A percentile compares a stretch with the other conserved stretches of the same genome.
Conservation (phyloP, 1,140 invertebrate genomes). For the Hestina assimilis region DNA sequence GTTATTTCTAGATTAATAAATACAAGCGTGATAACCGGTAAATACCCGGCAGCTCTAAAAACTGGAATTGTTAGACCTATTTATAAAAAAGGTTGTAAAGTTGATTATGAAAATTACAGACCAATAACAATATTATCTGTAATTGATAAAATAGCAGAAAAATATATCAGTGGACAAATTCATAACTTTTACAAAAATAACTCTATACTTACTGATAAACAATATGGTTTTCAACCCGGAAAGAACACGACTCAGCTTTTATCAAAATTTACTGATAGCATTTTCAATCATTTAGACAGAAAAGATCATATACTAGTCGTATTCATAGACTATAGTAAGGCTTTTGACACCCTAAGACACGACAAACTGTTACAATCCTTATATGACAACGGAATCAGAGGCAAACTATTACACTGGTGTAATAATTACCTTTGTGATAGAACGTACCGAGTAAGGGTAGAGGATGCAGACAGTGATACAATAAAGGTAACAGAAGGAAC, state of each 20-base stretch:
- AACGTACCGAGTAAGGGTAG: neutral
- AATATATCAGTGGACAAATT: neutral
- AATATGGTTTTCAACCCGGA: no score
- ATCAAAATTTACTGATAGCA: neutral
- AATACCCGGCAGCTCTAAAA: conserved; percentile 19
- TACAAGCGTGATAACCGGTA: conserved; percentile 15
- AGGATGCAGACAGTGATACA: neutral
- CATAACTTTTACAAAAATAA: neutral
- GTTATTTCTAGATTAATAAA: conserved; percentile 24
- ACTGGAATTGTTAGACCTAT: neutral
- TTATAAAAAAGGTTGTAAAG: neutral
- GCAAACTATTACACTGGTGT: neutral
- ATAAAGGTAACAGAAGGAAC: conserved; percentile 3
- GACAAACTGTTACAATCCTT: neutral
- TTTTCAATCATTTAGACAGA: neutral
- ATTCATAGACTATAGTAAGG: no score
- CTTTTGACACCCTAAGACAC: neutral
- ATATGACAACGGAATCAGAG: neutral
- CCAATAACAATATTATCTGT: neutral
- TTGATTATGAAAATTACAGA: neutral
- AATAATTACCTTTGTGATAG: neutral
- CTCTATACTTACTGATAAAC: neutral
- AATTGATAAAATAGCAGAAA: neutral
- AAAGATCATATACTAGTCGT: neutral
- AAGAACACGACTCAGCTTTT: neutral